Evolutionary conservation across 2,113 vertebrate species (phyloP), one percentile per base, ranked within the genome.

Genomic region (Hydrochoerus hydrochaeris): DNA sequence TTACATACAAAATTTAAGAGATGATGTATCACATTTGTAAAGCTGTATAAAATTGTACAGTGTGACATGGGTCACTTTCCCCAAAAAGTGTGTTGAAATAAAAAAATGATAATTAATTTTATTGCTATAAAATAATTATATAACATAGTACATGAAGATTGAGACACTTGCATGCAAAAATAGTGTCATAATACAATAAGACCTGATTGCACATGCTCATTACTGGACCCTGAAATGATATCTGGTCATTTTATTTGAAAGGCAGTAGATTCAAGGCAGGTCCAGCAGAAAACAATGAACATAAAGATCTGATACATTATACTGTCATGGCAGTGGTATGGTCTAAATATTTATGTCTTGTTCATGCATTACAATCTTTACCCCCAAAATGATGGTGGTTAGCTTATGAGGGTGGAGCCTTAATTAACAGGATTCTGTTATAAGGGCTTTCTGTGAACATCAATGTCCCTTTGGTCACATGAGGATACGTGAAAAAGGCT

Each of bases 101-200:
- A 98, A 98, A 98, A 98, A 98, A 98, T 98, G 8, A 99, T 97
- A 98, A 97, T 98, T 98, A 98, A 97, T 98, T 98, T 98, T 98
- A 98, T 98, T 98, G 98, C 98, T 98, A 98, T 98, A 98, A 98
- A 99, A 98, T 99, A 99, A 99, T 98, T 99, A 99, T 98, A 99
- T 97, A 99, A 97, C 98, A 99, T 95, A 98, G 98, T 98, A 98
- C 98, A 98, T 98, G 94, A 98, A 98, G 98, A 95, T 98, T 98
- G n/a, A 98, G 98, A 98, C 97, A 98, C 93, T 97, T 98, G 95
- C 93, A 95, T 92, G 98, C 98, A 98, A 98, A 52, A 98, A 98
- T 97, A 98, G 99, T 98, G 98, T 98, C 97, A 91, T 98, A 98
- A 98, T 91, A 98, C 96, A 97, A 98, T 97, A 98, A 98, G 98